A percentile compares a stretch with the other conserved stretches of the same genome.
These are phyloP conservation scores for Saturnia japonica DNA, from an alignment of 2,888 invertebrate species.

Conservation along the genomic window DNA sequence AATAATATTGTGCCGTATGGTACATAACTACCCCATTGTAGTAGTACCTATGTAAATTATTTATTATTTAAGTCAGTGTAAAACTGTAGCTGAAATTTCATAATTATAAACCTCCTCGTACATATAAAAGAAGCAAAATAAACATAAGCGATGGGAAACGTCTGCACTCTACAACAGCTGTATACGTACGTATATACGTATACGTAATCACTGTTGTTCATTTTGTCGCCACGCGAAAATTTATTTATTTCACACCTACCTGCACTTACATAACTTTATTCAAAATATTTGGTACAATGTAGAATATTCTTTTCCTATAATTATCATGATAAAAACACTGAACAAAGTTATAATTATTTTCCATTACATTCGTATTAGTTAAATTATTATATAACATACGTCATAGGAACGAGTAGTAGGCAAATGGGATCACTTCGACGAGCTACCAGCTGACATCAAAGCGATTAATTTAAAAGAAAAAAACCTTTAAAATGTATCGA, in stretches of 20 bases:
- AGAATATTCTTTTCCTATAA: neutral
- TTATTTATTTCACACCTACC: neutral
- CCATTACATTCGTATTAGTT: neutral
- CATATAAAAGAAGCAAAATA: neutral
- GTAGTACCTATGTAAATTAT: too few relatives aligned
- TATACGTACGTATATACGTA: too few relatives aligned
- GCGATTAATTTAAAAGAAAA: neutral
- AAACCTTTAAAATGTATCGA: neutral
- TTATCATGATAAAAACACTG: neutral
- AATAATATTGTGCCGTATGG: too few relatives aligned
- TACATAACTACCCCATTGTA: too few relatives aligned
- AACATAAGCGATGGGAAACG: neutral
- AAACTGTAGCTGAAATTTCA: too few relatives aligned
- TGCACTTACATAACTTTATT: neutral
- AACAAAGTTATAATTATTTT: neutral
- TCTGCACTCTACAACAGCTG: neutral
- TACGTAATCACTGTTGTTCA: neutral
- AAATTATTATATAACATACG: neutral
- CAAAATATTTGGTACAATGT: neutral
- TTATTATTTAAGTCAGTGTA: too few relatives aligned
- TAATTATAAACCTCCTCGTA: too few relatives aligned
- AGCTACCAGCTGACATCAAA: neutral
- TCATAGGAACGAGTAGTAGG: neutral
- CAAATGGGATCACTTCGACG: neutral
- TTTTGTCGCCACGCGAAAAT: neutral